phyloP scores from a whole-genome alignment of 2,113 vertebrate species.

The Saguinus imperator region DNA sequence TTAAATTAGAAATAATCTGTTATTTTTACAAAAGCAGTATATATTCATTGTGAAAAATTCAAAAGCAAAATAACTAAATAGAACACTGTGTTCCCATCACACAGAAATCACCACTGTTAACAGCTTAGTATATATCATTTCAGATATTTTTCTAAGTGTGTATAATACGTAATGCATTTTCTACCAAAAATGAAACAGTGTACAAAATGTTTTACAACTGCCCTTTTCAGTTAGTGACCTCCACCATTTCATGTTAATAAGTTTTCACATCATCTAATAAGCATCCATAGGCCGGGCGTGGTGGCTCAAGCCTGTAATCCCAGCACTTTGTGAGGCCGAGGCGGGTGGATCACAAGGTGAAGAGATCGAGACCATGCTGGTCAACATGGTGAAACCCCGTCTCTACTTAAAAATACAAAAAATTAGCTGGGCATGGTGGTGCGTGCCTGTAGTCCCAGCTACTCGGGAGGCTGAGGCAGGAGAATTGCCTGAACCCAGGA shows the following conservation, averaged over 20 bases:
- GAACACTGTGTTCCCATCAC: background rate
- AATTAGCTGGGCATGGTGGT: no score
- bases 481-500: no score
- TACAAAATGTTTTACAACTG: background rate
- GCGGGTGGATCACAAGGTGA: no score
- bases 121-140: background rate
- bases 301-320: no score
- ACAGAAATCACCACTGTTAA: background rate
- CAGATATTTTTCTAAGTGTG: background rate
- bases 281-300: no score
- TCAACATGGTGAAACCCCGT: no score
- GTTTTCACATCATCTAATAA: conserved; percentile 24
- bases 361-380: no score
- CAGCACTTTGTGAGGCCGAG: no score
- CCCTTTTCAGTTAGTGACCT: background rate
- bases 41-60: background rate
- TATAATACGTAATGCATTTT: background rate
- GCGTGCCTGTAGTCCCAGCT: no score
- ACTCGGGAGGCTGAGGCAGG: no score
- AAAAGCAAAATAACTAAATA: background rate
- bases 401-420: no score
- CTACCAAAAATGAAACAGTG: background rate
- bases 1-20: background rate
- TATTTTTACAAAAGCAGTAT: background rate
- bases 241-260: background rate